A percentile compares a stretch with the other conserved stretches of the same genome.
These are phyloP conservation scores for Euzophera pinguis DNA, from an alignment of 2,888 invertebrate genomes.

Conservation along the genomic window DNA sequence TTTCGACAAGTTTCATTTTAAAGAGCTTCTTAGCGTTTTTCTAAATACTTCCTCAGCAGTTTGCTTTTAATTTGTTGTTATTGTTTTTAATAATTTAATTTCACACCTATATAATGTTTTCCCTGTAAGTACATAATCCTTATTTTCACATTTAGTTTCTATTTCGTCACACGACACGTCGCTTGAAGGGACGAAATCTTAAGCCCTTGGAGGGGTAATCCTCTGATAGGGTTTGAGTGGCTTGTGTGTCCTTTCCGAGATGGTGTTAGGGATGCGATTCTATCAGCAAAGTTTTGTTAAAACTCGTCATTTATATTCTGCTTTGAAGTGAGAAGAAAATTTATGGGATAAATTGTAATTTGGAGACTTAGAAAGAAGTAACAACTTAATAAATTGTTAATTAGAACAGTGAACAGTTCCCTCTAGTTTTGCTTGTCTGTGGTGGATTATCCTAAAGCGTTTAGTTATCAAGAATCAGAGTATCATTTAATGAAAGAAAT, in stretches of 20 bases:
- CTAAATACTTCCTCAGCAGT: too few species aligned
- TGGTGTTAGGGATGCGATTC: background rate
- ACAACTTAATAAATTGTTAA: too few species aligned
- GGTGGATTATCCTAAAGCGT: too few species aligned
- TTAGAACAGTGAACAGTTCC: too few species aligned
- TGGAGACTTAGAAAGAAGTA: too few species aligned
- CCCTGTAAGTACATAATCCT: background rate
- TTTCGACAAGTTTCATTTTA: too few species aligned
- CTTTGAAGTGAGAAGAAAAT: background rate
- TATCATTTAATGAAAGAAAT: too few species aligned
- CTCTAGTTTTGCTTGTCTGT: too few species aligned
- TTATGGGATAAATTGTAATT: background rate
- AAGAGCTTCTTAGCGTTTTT: too few species aligned
- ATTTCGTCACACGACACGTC: constrained; percentile 3
- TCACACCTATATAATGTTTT: background rate
- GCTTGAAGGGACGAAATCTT: background rate
- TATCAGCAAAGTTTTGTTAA: background rate
- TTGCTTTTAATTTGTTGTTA: too few species aligned
- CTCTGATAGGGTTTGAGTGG: constrained; percentile 1
- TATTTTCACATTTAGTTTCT: background rate
- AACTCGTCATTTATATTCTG: background rate
- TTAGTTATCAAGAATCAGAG: too few species aligned
- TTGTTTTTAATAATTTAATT: too few species aligned
- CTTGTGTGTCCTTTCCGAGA: background rate
- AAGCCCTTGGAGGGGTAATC: background rate